phyloP scores from a whole-genome alignment of 37 sponge, comb jelly and placozoan genomes.

The Diacarnus erythraeanus region DNA sequence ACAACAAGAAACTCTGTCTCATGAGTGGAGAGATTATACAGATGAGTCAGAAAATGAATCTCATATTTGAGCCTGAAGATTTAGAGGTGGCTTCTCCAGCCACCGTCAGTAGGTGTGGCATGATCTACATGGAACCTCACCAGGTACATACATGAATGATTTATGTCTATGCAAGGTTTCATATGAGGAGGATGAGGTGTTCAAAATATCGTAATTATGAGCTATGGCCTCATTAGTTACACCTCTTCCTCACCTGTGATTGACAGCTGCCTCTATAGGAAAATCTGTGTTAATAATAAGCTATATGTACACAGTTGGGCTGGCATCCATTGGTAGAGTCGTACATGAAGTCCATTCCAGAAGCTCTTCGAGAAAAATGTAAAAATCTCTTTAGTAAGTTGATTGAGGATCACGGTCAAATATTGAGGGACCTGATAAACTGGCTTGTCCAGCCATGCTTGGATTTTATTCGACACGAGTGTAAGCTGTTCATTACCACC shows the following conservation, averaged over 20 bases:
- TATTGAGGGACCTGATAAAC: slow-evolving; percentile 72
- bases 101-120: slow-evolving; percentile 97
- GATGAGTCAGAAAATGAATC: slow-evolving; percentile 94
- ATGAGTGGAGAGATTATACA: slow-evolving; percentile 99
- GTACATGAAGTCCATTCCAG: slow-evolving; percentile 77
- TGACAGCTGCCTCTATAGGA: background rate
- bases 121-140: slow-evolving; percentile 97
- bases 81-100: slow-evolving; percentile 98
- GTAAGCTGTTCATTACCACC: slow-evolving; percentile 83
- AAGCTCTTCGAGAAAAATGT: slow-evolving; percentile 58
- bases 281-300: too few relatives aligned
- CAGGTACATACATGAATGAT: slow-evolving; percentile 60
- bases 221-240: background rate
- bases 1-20: slow-evolving; percentile 96
- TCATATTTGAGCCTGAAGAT: slow-evolving; percentile 98
- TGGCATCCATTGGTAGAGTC: slow-evolving; percentile 90
- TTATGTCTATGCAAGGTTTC: too few relatives aligned
- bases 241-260: background rate
- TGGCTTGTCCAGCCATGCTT: slow-evolving; percentile 90
- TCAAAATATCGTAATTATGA: too few relatives aligned
- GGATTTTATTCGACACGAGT: slow-evolving; percentile 85
- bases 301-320: slow-evolving; percentile 74
- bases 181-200: too few relatives aligned
- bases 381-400: slow-evolving; percentile 51
- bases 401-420: slow-evolving; percentile 63